A percentile compares a stretch with the other conserved stretches of the same genome.
Conservation (phyloP, 2,113 vertebrate species). For the Sturnira hondurensis region DNA sequence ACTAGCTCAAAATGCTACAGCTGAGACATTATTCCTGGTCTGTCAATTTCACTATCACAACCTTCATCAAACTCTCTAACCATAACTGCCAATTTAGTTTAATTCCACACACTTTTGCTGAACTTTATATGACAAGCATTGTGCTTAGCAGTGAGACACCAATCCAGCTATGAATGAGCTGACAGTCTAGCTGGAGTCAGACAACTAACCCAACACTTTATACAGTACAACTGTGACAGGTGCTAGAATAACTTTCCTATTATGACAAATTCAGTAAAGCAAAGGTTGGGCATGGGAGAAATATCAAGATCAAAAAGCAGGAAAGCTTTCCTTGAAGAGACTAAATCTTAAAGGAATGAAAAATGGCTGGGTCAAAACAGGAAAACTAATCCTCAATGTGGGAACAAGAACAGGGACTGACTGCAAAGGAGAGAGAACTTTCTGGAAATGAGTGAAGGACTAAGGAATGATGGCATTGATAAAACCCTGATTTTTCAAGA, state of each 20-base stretch:
- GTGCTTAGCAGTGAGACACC: background rate
- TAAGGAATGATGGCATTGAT: background rate
- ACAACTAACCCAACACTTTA: background rate
- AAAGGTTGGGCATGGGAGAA: constrained; percentile 79
- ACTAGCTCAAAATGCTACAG: background rate
- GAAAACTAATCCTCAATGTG: background rate
- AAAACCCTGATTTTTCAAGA: constrained; percentile 12
- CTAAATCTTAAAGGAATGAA: background rate
- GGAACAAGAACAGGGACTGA: background rate
- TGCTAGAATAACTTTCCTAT: constrained; percentile 72
- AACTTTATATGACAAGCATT: background rate
- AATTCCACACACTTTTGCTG: background rate
- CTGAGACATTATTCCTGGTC: background rate
- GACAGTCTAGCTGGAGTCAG: background rate
- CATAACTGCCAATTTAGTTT: background rate
- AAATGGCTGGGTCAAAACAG: background rate
- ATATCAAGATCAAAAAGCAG: constrained; percentile 1
- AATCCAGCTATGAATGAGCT: background rate
- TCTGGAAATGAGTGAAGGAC: background rate
- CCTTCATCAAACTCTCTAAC: background rate
- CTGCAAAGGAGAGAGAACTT: background rate
- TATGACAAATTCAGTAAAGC: constrained; percentile 84
- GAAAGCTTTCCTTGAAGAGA: background rate
- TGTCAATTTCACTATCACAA: background rate
- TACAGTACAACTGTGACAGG: background rate